Evolutionary conservation across 2,797 vertebrate genomes (phyloP), one percentile per base, ranked within the genome.

Genomic region (Channa striata): DNA sequence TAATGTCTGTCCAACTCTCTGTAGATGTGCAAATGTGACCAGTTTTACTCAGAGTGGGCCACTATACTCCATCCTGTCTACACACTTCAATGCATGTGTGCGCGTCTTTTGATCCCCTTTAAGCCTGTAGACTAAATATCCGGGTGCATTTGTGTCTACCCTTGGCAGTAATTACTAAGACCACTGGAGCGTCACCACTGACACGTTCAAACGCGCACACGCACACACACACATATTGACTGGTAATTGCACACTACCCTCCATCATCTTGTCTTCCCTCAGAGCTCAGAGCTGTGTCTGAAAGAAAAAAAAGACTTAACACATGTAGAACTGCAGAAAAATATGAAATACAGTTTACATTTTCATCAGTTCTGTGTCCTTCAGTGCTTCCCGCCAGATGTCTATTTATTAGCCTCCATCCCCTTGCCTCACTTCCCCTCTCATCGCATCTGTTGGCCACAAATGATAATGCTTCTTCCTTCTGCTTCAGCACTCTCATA

Each of bases 141-240:
- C 57, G 58, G 78, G 36, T 75, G 61, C 77, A 72, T 75, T 82
- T 85, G 79, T 85, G 68, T 83, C 74, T 75, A 82, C 77, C 68
- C 77, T 84, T 80, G 80, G 80, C 77, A 78, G 85, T 89, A 89
- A 91, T 91, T 90, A 91, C 68, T 21, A 76, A 77, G 77, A 76
- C 77, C 84, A 82, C 69, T 84, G 81, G 62, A 89, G 83, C 86
- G 7, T 86, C 64, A 68, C 78, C 34, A 52, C 66, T 75, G 36
- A 82, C 65, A 57, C 46, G 69, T n/a, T 71, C 47, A 70, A 48
- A 73, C 52, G 59, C 79, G 49, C 43, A 51, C 51, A 63, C 65
- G 62, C 53, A 78, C 72, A 69, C 5, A 66, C 30, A 80, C 33
- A 76, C 69, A 66, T 47, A 86, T 81, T n/a, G 43, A 70, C 69